These are phyloP conservation scores for Drosophila mojavensis DNA, from an alignment of 1,140 invertebrate genomes.

Conservation along the genomic window DNA sequence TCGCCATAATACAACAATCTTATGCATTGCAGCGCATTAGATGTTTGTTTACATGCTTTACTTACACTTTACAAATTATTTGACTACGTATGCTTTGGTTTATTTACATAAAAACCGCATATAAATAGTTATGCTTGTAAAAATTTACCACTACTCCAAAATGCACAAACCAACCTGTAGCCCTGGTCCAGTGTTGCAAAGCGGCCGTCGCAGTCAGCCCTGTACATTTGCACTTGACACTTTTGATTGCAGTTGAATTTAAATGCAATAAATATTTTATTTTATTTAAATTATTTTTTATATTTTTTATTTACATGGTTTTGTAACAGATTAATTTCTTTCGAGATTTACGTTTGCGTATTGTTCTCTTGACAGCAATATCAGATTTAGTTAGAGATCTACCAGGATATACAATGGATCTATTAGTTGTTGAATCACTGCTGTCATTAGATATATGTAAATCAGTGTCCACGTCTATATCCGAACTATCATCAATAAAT, in stretches of 20 bases:
- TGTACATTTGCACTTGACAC: constrained; percentile 13
- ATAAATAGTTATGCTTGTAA: constrained; percentile 72
- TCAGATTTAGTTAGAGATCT: constrained; percentile 40
- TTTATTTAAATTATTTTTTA: background rate
- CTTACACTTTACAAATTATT: constrained; percentile 72
- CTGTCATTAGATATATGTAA: constrained; percentile 64
- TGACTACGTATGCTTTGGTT: constrained; percentile 67
- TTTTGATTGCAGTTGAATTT: constrained; percentile 50
- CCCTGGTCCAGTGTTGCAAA: constrained; percentile 52
- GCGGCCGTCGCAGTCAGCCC: constrained; percentile 11
- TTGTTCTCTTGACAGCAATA: constrained; percentile 38
- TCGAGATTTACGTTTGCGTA: constrained; percentile 38
- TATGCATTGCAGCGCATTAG: background rate
- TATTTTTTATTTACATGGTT: constrained; percentile 18
- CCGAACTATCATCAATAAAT: constrained; percentile 55
- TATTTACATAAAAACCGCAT: constrained; percentile 77
- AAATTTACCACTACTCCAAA: constrained; percentile 77
- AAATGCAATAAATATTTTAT: constrained; percentile 28
- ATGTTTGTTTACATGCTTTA: constrained; percentile 18
- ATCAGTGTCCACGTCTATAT: constrained; percentile 56
- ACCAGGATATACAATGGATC: constrained; percentile 37
- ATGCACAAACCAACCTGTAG: constrained; percentile 68
- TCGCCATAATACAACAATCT: background rate
- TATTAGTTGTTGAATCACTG: constrained; percentile 48
- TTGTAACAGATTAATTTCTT: constrained; percentile 18